Base-by-base conservation (phyloP, 2,113 vertebrate genomes). In the Cygnus buccinator region DNA sequence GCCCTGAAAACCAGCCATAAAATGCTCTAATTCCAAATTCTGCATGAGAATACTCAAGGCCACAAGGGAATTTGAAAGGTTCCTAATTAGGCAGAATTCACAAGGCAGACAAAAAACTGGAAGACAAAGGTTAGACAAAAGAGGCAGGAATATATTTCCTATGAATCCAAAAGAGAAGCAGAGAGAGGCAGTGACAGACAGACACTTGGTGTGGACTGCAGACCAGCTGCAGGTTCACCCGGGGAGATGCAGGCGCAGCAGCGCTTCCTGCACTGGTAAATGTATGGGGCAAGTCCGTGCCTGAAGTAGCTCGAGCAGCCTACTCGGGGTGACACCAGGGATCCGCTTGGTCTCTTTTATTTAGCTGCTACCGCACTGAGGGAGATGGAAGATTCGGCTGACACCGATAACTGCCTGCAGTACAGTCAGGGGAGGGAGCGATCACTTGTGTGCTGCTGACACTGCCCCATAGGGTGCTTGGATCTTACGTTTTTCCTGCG, bases 1-100 rank as follows among this genome's bases (percentile, higher is more conserved):
- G 46, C 87, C 90, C 89, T 84, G 91, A 89, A 86, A 90, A 80
- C 78, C 70, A 84, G 76, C 87, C 73, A 82, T 63, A 87, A 95
- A 93, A 75, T 46, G 43, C 46, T 80, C 81, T 93, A 77, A 86
- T 88, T 94, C 85, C 87, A 90, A 91, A 97, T 97, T 97, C 94
- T 94, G 93, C 91, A 77, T 91, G 90, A 95, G 90, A 96, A 93
- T 96, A 96, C 82, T 91, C 5, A 0, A 85, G 94, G 76, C 92
- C 97, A 73, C 87, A 13, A 70, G 96, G 95, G 96, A 97, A 93
- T 96, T 93, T 33, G 82, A 90, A 96, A 87, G 71, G 75, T 81
- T 95, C 91, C 93, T 97, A 97, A 96, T 97, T 97, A 97, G 93
- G 90, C 90, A 90, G 91, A 94, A 91, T 95, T 91, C 93, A 96